Conservation (phyloP, 2,888 invertebrate species). For the Allolobophora icterica region DNA sequence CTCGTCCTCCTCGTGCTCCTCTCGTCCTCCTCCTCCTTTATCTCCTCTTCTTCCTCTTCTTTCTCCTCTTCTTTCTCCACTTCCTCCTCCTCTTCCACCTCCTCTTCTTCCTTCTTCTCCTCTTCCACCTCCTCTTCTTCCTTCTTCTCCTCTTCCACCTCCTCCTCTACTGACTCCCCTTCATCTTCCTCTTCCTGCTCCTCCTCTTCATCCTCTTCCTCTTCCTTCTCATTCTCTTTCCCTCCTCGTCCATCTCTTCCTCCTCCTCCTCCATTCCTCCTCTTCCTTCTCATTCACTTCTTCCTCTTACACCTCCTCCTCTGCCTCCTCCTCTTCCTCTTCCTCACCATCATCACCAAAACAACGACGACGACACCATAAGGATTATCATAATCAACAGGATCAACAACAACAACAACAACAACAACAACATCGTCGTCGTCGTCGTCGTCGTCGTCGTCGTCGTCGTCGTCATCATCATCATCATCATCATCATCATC, state of each 20-base stretch:
- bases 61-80: neutral
- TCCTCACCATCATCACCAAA: too few relatives aligned
- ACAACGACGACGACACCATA: too few relatives aligned
- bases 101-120: too few relatives aligned
- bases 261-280: too few relatives aligned
- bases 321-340: neutral
- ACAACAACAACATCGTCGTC: neutral
- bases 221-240: neutral
- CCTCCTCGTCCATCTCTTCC: too few relatives aligned
- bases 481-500: slow-evolving; percentile 26
- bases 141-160: neutral
- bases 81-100: neutral
- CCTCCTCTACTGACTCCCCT: neutral
- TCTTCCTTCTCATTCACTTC: too few relatives aligned
- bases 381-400: neutral
- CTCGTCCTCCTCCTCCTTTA: neutral
- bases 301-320: neutral
- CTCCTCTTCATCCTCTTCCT: neutral
- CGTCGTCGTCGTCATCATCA: slow-evolving; percentile 27
- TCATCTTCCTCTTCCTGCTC: too few relatives aligned
- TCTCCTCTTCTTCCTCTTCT: neutral
- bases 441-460: neutral
- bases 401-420: slow-evolving; percentile 18
- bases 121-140: too few relatives aligned
- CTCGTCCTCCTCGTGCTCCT: too few relatives aligned